phyloP scores from a whole-genome alignment of 37 sponge, comb jelly and placozoan genomes.

The Halisarca cf. caerulea region DNA sequence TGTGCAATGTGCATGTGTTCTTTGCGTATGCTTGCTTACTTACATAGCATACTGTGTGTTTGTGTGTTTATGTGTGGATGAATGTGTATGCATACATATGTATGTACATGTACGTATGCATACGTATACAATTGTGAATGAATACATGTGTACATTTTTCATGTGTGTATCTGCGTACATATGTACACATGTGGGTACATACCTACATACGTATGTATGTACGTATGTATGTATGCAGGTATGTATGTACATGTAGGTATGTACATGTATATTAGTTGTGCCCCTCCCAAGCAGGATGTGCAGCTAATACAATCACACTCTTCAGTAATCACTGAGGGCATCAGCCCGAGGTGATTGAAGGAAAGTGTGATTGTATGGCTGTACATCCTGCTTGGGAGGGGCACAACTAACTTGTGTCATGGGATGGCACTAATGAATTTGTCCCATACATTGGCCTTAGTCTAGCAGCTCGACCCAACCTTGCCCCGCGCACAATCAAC shows the following conservation, averaged over 20 bases:
- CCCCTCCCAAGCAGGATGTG: too few relatives aligned
- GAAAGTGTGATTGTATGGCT: too few relatives aligned
- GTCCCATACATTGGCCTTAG: too few relatives aligned
- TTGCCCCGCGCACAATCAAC: too few relatives aligned
- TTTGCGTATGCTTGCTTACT: background rate
- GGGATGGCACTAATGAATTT: too few relatives aligned
- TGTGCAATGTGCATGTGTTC: background rate
- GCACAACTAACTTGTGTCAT: too few relatives aligned
- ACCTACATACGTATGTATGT: background rate
- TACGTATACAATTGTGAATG: background rate
- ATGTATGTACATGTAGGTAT: background rate
- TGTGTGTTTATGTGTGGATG: background rate
- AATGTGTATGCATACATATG: background rate
- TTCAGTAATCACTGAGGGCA: too few relatives aligned
- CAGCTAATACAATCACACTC: too few relatives aligned
- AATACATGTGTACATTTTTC: background rate
- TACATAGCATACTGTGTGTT: background rate
- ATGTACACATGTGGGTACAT: background rate
- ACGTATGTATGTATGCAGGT: background rate
- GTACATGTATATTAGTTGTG: background rate
- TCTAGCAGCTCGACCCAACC: too few relatives aligned
- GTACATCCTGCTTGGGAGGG: too few relatives aligned
- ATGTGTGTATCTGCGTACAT: background rate
- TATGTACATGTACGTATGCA: background rate
- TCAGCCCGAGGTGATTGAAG: too few relatives aligned